Percentiles rank a stretch among this genome's conserved stretches.
Evolutionary conservation across 2,888 invertebrate genomes (phyloP).

Genomic region (Nasonovia ribisnigri): DNA sequence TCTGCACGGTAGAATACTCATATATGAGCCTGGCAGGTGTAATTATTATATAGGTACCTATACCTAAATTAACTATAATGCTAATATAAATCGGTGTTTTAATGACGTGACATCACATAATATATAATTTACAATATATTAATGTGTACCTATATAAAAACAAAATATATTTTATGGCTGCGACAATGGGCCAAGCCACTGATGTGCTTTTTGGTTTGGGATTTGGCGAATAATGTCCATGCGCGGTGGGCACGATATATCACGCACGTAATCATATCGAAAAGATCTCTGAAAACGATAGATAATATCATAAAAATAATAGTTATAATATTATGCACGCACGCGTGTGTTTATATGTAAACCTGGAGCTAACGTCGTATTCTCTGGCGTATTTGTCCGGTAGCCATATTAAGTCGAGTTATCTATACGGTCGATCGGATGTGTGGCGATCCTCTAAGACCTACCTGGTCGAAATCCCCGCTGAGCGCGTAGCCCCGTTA

Average conservation of each 20-base stretch:
- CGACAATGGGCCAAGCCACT: background rate
- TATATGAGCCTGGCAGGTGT: no score
- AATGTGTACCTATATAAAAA: background rate
- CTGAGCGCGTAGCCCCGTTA: conserved; percentile 26
- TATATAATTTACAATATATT: background rate
- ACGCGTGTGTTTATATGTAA: background rate
- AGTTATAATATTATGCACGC: background rate
- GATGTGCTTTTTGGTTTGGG: background rate
- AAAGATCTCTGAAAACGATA: conserved; percentile 23
- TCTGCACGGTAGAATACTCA: no score
- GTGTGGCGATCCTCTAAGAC: conserved; percentile 14
- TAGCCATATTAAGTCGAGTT: conserved; percentile 13
- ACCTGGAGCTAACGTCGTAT: background rate
- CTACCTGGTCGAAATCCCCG: conserved; percentile 53
- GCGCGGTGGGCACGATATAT: background rate
- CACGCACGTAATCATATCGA: conserved; percentile 23
- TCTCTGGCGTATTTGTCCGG: conserved; percentile 24
- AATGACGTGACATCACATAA: no score
- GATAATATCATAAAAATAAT: background rate
- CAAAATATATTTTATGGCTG: background rate
- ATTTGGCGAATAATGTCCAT: background rate
- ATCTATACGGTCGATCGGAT: conserved; percentile 26
- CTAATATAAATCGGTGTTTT: no score
- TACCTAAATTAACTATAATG: no score
- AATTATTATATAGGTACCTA: no score